phyloP scores from a whole-genome alignment of 2,113 vertebrate genomes.

The Fregetta grallaria region DNA sequence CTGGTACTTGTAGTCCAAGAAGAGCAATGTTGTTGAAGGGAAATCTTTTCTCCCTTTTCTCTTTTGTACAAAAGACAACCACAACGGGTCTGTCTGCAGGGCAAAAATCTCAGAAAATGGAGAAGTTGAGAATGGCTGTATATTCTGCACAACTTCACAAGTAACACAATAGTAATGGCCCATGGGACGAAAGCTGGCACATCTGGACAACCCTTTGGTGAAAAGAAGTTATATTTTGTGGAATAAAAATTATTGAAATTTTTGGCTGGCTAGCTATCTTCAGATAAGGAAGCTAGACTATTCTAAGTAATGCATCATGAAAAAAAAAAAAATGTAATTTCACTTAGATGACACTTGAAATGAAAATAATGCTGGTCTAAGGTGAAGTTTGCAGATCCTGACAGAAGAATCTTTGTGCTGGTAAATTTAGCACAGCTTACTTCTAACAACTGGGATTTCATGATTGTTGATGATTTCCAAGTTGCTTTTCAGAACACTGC shows the following conservation, averaged over 20 bases:
- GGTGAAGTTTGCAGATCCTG: background rate
- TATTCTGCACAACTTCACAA: background rate
- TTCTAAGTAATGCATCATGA: background rate
- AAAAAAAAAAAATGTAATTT: too few relatives aligned
- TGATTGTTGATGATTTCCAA: background rate
- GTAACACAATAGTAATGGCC: background rate
- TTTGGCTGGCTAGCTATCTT: background rate
- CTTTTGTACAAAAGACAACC: background rate
- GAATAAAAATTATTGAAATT: background rate
- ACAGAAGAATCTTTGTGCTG: background rate
- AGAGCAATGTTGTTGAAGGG: background rate
- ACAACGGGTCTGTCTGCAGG: background rate
- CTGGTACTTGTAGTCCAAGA: background rate
- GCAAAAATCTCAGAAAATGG: background rate
- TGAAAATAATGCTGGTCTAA: background rate
- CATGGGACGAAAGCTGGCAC: background rate
- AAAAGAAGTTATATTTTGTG: background rate
- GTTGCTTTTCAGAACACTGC: background rate
- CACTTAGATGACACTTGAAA: background rate
- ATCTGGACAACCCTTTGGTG: background rate
- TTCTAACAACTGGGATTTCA: background rate
- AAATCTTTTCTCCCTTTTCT: background rate
- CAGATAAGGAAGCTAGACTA: background rate
- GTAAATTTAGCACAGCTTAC: background rate
- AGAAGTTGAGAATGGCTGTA: background rate